Evolutionary conservation across 2,888 invertebrate genomes (phyloP).

Genomic region (Orchesellides sinensis): DNA sequence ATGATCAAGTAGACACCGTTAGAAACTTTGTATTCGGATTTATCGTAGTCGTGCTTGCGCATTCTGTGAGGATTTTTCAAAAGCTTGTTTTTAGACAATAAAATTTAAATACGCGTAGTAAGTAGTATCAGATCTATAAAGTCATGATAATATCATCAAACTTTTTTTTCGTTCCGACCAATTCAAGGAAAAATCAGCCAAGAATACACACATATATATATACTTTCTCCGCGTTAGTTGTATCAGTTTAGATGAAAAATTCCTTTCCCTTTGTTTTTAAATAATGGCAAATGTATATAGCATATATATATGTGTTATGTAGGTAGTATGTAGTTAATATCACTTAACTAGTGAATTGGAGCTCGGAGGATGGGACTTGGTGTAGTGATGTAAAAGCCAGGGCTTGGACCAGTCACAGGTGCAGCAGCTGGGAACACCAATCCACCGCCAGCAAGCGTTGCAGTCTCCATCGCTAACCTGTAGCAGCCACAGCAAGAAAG

Average conservation of each 20-base stretch:
- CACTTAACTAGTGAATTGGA: constrained; percentile 74
- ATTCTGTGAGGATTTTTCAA: constrained; percentile 1
- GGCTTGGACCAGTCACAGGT: constrained; percentile 74
- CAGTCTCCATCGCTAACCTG: constrained; percentile 97
- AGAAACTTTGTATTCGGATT: constrained; percentile 31
- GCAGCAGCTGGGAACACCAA: constrained; percentile 73
- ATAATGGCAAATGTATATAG: too few relatives aligned
- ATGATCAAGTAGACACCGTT: constrained; percentile 21
- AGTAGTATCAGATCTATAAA: background rate
- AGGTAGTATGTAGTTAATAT: constrained; percentile 52
- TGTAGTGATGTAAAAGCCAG: constrained; percentile 75
- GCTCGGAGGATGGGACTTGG: constrained; percentile 75
- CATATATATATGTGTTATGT: too few relatives aligned
- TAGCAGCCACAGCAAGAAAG: constrained; percentile 56
- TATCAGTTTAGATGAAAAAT: too few relatives aligned
- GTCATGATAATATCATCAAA: background rate
- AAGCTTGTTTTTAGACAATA: background rate
- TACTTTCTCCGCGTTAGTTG: too few relatives aligned
- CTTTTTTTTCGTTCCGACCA: background rate
- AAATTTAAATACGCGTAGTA: background rate
- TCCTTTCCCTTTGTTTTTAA: too few relatives aligned
- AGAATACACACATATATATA: background rate
- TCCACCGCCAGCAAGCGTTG: constrained; percentile 84
- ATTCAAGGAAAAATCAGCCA: background rate
- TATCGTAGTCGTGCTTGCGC: constrained; percentile 12